Evolutionary conservation across 2,113 vertebrate genomes (phyloP).

Genomic region (Crotalus viridis): DNA sequence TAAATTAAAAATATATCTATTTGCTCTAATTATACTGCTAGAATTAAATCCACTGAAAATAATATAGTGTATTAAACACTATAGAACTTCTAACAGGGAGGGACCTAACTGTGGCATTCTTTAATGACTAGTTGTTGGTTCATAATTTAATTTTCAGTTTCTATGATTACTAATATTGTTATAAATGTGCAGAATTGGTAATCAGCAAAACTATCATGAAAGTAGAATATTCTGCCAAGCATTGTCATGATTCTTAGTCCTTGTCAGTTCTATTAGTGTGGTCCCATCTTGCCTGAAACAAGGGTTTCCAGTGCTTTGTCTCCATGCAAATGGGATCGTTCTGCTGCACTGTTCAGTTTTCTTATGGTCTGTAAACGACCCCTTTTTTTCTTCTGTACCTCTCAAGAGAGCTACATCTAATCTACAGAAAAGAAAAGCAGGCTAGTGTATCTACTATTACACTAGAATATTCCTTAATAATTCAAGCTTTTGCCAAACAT

Average conservation of each 20-base stretch:
- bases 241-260: not conserved
- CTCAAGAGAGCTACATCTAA: conserved; percentile 71
- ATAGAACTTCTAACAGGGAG: not conserved
- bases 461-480: conserved; percentile 76
- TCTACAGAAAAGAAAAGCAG: conserved; percentile 71
- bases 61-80: not conserved
- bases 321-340: conserved; percentile 15
- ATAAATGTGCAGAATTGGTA: not conserved
- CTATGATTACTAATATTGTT: not conserved
- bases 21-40: not conserved
- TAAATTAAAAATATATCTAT: not conserved
- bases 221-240: not conserved
- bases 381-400: conserved; percentile 37
- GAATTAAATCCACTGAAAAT: not conserved
- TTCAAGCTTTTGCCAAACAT: conserved; percentile 66
- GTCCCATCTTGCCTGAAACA: not conserved
- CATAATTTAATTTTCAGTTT: not conserved
- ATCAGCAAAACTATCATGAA: conserved; percentile 1
- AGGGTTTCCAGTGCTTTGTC: not conserved
- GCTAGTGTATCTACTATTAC: conserved; percentile 65
- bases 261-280: not conserved
- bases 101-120: not conserved
- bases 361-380: conserved; percentile 48
- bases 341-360: conserved; percentile 25
- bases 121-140: not conserved